These are phyloP conservation scores for Drosophila pegasa DNA, from an alignment of 2,888 invertebrate genomes.

Conservation along the genomic window DNA sequence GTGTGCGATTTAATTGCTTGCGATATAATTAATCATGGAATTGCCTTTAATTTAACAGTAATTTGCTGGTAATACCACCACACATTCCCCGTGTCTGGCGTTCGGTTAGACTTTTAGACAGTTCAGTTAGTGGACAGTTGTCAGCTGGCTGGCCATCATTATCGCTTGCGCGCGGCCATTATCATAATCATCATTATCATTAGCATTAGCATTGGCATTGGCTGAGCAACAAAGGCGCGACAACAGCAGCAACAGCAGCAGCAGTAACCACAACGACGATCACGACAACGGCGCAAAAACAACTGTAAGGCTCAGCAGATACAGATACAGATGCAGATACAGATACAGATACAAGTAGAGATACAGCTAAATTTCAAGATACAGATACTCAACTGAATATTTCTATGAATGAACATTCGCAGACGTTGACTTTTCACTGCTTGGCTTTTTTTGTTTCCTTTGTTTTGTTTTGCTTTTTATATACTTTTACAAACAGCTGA, in stretches of 20 bases:
- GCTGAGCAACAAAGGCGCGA: constrained; percentile 13
- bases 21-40: constrained; percentile 36
- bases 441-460: not conserved
- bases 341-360: constrained; percentile 24
- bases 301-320: constrained; percentile 53
- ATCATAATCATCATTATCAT: constrained; percentile 62
- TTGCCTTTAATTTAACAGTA: constrained; percentile 54
- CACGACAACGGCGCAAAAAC: constrained; percentile 48
- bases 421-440: constrained; percentile 23
- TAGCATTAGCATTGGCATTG: constrained; percentile 43
- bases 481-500: not conserved
- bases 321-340: constrained; percentile 27
- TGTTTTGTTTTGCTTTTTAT: not conserved
- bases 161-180: constrained; percentile 58
- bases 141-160: constrained; percentile 52
- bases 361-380: constrained; percentile 49
- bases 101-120: constrained; percentile 28
- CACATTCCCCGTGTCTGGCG: constrained; percentile 19
- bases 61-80: constrained; percentile 31
- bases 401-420: constrained; percentile 41
- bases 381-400: constrained; percentile 27
- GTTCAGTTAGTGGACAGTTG: constrained; percentile 56
- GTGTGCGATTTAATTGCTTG: constrained; percentile 15
- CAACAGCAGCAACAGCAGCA: constrained; percentile 15
- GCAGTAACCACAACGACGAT: constrained; percentile 7